Base-by-base conservation (phyloP, 2,113 vertebrate species). In the Lutjanus erythropterus region DNA sequence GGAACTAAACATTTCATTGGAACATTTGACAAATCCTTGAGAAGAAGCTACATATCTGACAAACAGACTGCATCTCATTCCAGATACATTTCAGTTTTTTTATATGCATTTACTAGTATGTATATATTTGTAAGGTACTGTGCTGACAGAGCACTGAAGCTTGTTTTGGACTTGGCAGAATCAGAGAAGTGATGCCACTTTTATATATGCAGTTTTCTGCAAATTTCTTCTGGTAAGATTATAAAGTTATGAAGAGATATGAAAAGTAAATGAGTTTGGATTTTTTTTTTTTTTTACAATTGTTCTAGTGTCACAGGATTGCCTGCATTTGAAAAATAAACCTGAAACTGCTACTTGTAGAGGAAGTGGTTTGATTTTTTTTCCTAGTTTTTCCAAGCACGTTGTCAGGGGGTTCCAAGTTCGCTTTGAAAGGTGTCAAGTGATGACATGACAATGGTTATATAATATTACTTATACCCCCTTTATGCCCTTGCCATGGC, bases 1-100 rank as follows among this genome's bases (percentile, higher is more conserved):
- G 97, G 97, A 96, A 96, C 83, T 97, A 87, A 95, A 76, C 23
- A 2, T 35, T 27, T 31, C 19, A 42, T 3, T 3, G 23, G 18
- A 78, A 23, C 29, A 6, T 47, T 21, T n/a, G 44, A 70, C 11
- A 49, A 62, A 69, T 18, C 16, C 58, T 61, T 0, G n/a, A 71
- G 65, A 65, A 2, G 23, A 75, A 11, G 52, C 76, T 62, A 33
- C 15, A 9, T 3, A 52, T 64, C 56, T 18, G n/a, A 42, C n/a
- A 78, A 27, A 37, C 37, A 58, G n/a, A 69, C 14, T 71, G 35
- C 27, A 49, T 75, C 56, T 47, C 35, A 76, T 49, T 25, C 53
- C 64, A 75, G 47, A 75, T 7, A 18, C 19, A 39, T 31, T 33
- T 15, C 8, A 23, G n/a, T 56, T 81, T 81, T 74, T 81, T 81